A percentile compares a stretch with the other conserved stretches of the same genome.
phyloP scores from a whole-genome alignment of 2,113 vertebrate genomes.

The Crotalus horridus region DNA sequence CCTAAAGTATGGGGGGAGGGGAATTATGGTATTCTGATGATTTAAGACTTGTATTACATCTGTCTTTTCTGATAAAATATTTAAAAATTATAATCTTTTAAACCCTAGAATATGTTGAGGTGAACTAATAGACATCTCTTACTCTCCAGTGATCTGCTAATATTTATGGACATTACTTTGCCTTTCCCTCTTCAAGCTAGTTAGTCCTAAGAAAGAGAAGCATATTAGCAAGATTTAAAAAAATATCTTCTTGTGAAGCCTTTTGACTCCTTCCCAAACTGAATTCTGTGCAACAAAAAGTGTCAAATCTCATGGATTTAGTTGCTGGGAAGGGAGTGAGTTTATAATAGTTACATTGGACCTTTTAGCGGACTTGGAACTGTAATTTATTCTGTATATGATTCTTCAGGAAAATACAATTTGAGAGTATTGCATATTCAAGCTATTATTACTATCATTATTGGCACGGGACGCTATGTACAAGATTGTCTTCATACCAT shows the following conservation, averaged over 20 bases:
- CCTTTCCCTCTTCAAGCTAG: neutral
- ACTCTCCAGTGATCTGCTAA: neutral
- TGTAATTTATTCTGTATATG: neutral
- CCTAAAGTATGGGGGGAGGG: neutral
- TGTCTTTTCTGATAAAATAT: neutral
- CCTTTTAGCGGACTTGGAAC: neutral
- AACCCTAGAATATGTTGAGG: neutral
- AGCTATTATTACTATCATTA: neutral
- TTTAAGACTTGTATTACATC: neutral
- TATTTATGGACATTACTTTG: neutral
- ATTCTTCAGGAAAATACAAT: neutral
- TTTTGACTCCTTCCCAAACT: neutral
- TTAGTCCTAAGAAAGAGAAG: neutral
- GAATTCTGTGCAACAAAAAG: neutral
- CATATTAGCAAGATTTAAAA: neutral
- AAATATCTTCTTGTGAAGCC: neutral
- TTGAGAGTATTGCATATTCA: constrained; percentile 1
- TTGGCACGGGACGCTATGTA: constrained; percentile 34
- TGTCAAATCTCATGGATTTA: neutral
- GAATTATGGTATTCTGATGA: neutral
- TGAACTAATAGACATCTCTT: neutral
- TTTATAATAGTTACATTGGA: neutral
- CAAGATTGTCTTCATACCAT: neutral
- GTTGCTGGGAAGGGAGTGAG: neutral
- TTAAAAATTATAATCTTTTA: neutral